A percentile compares a stretch with the other conserved stretches of the same genome.
Conservation (phyloP, 2,888 invertebrate genomes). For the Pristionchus arcanus region DNA sequence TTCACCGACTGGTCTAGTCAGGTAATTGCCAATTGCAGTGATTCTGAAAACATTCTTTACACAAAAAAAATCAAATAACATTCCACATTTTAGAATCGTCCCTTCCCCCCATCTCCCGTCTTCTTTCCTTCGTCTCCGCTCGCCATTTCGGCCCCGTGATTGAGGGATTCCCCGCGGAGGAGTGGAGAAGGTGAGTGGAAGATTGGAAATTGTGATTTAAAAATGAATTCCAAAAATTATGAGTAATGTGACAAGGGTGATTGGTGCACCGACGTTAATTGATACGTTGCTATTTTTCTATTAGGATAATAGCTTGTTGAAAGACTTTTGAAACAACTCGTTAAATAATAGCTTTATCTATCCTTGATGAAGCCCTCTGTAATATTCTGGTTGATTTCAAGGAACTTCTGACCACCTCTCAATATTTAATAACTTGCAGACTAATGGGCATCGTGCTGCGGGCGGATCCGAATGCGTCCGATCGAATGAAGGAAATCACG, state of each 20-base stretch:
- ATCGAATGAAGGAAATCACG: background rate
- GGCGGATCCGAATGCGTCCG: slow-evolving; percentile 22
- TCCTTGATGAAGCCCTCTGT: too few species aligned
- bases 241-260: too few species aligned
- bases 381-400: too few species aligned
- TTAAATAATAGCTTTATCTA: too few species aligned
- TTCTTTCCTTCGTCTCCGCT: slow-evolving; percentile 33
- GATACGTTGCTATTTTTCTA: too few species aligned
- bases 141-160: slow-evolving; percentile 47
- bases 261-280: too few species aligned
- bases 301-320: too few species aligned
- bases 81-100: slow-evolving; percentile 1
- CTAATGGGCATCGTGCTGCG: slow-evolving; percentile 36
- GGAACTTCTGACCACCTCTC: too few species aligned
- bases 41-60: too few species aligned
- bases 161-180: background rate
- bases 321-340: too few species aligned
- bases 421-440: background rate
- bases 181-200: slow-evolving; percentile 48
- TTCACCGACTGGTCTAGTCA: too few species aligned
- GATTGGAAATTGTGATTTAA: background rate
- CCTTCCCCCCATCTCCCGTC: slow-evolving; percentile 36
- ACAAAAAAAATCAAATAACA: background rate
- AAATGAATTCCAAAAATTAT: background rate
- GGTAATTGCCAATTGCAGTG: too few species aligned